Percentiles rank a stretch among this genome's conserved stretches.
Conservation (phyloP, 2,888 invertebrate species). For the Phlogophora meticulosa region DNA sequence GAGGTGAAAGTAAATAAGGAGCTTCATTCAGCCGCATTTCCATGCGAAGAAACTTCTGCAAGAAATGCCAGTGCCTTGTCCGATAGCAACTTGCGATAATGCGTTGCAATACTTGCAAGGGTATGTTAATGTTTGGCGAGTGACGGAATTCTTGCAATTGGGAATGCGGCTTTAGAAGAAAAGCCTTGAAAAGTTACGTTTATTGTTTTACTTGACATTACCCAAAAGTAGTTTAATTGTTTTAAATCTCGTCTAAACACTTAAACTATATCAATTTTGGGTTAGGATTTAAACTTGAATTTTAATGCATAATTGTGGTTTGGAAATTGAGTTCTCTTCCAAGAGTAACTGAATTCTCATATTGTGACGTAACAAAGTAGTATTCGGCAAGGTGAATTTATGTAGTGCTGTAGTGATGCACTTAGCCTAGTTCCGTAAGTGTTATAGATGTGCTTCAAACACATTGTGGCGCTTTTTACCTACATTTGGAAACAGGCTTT, state of each 20-base stretch:
- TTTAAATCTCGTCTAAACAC: too few species aligned
- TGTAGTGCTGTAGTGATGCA: constrained; percentile 24
- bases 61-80: not conserved
- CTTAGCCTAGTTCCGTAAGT: constrained; percentile 48
- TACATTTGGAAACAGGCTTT: constrained; percentile 18
- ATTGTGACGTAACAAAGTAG: constrained; percentile 39
- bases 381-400: constrained; percentile 12
- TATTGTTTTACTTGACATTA: too few species aligned
- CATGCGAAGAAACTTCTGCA: constrained; percentile 9
- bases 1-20: not conserved
- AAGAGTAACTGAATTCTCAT: not conserved
- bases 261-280: too few species aligned
- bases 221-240: too few species aligned
- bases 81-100: not conserved
- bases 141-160: too few species aligned
- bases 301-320: too few species aligned
- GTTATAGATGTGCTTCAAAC: constrained; percentile 22
- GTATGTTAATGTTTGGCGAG: too few species aligned
- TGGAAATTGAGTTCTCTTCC: too few species aligned
- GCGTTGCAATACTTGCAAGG: too few species aligned
- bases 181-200: too few species aligned
- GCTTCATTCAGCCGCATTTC: constrained; percentile 1
- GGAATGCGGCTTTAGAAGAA: too few species aligned
- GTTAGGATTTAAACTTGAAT: too few species aligned
- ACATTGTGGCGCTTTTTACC: constrained; percentile 18